Percentiles rank a stretch among this genome's conserved stretches.
Evolutionary conservation across 1,140 invertebrate genomes (phyloP).

Genomic region (Cotesia vestalis): DNA sequence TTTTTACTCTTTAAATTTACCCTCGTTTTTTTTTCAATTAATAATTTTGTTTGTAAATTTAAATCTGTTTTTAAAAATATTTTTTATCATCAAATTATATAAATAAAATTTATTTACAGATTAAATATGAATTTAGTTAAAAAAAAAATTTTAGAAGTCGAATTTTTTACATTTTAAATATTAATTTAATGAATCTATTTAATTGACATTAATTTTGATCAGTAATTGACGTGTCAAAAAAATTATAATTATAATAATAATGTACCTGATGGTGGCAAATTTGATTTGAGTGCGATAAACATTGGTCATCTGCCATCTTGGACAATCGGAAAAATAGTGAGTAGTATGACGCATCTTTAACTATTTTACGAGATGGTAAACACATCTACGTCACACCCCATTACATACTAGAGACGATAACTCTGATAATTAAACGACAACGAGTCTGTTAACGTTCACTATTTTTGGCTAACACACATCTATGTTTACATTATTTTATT

Average conservation of each 20-base stretch:
- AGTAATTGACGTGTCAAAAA: neutral
- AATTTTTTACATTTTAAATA: too few relatives aligned
- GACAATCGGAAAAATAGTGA: conserved; percentile 56
- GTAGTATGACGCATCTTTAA: conserved; percentile 49
- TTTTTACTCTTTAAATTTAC: too few relatives aligned
- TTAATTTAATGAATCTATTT: too few relatives aligned
- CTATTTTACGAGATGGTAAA: conserved; percentile 11
- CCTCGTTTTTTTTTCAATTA: too few relatives aligned
- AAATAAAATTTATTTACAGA: too few relatives aligned
- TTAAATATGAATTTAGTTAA: too few relatives aligned
- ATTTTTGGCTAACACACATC: neutral
- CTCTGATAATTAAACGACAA: neutral
- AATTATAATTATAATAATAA: conserved; percentile 5
- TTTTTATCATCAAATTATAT: too few relatives aligned
- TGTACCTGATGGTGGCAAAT: conserved; percentile 60
- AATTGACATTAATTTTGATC: too few relatives aligned
- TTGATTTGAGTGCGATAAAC: conserved; percentile 57
- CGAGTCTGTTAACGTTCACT: neutral
- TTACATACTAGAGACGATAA: conserved; percentile 28
- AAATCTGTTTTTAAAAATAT: too few relatives aligned
- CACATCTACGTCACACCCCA: conserved; percentile 47
- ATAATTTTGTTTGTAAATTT: too few relatives aligned
- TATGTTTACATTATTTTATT: conserved; percentile 8
- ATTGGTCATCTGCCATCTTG: conserved; percentile 64
- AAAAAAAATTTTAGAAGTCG: too few relatives aligned